These are phyloP conservation scores for Stenotaenia linearis DNA, from an alignment of 2,888 invertebrate genomes.

Conservation along the genomic window DNA sequence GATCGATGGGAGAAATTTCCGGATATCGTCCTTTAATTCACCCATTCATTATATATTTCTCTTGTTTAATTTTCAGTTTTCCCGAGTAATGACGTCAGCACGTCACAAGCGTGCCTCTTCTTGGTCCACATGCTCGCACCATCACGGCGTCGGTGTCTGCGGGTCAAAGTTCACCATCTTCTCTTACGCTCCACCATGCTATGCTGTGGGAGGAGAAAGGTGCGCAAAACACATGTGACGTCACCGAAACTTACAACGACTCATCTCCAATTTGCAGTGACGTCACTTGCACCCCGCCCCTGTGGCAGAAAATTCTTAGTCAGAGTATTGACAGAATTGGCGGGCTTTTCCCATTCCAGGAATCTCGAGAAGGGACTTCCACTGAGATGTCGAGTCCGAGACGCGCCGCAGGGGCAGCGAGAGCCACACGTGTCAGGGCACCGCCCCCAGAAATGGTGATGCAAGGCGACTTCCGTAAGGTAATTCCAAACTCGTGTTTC, in stretches of 20 bases:
- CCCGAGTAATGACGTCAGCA: conserved; percentile 32
- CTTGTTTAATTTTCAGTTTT: background rate
- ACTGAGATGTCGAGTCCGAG: conserved; percentile 32
- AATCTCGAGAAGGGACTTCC: conserved; percentile 29
- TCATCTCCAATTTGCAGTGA: background rate
- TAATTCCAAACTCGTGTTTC: conserved; percentile 42
- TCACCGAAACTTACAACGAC: background rate
- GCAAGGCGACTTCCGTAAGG: conserved; percentile 91
- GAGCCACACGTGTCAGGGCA: conserved; percentile 14
- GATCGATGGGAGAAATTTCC: no score
- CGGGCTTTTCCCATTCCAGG: conserved; percentile 27
- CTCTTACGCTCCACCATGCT: conserved; percentile 37
- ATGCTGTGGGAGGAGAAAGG: conserved; percentile 37
- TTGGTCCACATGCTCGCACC: conserved; percentile 37
- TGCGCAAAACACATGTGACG: conserved; percentile 24
- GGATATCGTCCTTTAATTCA: no score
- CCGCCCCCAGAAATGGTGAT: conserved; percentile 54
- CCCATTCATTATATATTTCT: no score
- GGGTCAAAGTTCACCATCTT: conserved; percentile 36
- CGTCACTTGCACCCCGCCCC: conserved; percentile 4
- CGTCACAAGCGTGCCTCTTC: conserved; percentile 33
- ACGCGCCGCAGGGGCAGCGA: conserved; percentile 28
- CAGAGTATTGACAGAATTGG: conserved; percentile 9
- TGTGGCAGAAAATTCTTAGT: conserved; percentile 4
- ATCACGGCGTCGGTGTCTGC: conserved; percentile 37